phyloP scores from a whole-genome alignment of 2,888 invertebrate genomes.

The Drosophila recens region DNA sequence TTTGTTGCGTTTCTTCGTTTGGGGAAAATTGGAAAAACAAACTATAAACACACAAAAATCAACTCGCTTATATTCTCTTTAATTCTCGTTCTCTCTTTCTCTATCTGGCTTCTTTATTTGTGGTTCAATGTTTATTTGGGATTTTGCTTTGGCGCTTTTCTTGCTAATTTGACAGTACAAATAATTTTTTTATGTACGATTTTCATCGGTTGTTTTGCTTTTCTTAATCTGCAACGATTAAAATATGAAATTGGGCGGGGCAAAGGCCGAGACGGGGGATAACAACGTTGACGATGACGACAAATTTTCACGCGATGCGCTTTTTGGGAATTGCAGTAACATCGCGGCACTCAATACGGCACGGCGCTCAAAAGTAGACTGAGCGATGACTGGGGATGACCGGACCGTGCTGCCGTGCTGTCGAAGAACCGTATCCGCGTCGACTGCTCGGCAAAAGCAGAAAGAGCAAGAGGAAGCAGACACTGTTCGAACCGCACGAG shows the following conservation, averaged over 20 bases:
- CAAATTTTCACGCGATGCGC: constrained; percentile 48
- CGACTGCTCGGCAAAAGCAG: constrained; percentile 2
- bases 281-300: constrained; percentile 18
- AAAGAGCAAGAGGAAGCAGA: constrained; percentile 12
- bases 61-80: constrained; percentile 1
- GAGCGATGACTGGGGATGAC: constrained; percentile 44
- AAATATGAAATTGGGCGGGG: constrained; percentile 1
- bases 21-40: constrained; percentile 30
- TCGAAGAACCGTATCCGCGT: constrained; percentile 40
- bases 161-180: constrained; percentile 24
- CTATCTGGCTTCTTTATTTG: background rate
- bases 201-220: constrained; percentile 18
- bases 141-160: constrained; percentile 22
- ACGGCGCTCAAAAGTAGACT: constrained; percentile 74
- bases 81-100: background rate
- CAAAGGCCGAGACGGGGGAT: background rate
- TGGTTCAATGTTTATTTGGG: constrained; percentile 34
- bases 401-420: constrained; percentile 26
- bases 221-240: background rate
- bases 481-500: background rate
- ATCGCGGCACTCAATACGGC: constrained; percentile 63
- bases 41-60: constrained; percentile 26
- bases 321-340: constrained; percentile 51
- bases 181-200: constrained; percentile 11
- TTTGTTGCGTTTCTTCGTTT: constrained; percentile 19